Conservation (phyloP, 37 sponge, comb jelly and placozoan species). For the Spongia lamella region DNA sequence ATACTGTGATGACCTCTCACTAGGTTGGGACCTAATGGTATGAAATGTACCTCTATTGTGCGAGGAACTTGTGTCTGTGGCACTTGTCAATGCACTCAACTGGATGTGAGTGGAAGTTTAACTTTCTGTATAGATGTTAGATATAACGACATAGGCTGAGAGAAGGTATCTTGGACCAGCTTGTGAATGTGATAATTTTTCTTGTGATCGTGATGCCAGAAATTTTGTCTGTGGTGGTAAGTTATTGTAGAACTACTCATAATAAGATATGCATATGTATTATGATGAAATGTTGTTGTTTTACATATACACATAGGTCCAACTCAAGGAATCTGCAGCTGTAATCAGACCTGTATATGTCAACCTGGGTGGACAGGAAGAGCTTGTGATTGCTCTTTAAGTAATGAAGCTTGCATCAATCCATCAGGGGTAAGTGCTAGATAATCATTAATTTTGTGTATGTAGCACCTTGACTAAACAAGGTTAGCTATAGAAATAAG, state of each 20-base stretch:
- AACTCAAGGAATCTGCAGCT: conserved; percentile 15
- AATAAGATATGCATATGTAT: conserved; percentile 1
- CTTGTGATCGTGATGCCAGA: conserved; percentile 25
- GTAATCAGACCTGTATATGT: conserved; percentile 21
- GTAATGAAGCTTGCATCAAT: too few species aligned
- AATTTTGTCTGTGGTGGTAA: conserved; percentile 25
- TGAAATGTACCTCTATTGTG: conserved; percentile 33
- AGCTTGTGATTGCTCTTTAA: too few species aligned
- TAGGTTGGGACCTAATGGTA: conserved; percentile 23
- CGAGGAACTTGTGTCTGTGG: conserved; percentile 69
- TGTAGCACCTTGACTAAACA: too few species aligned
- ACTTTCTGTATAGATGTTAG: neutral
- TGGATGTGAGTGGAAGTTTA: neutral
- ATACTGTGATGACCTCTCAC: neutral
- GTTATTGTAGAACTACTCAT: neutral
- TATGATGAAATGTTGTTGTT: conserved; percentile 31
- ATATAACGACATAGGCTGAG: neutral
- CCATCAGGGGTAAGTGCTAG: too few species aligned
- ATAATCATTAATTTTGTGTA: too few species aligned
- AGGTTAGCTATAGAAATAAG: too few species aligned
- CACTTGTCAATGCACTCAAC: conserved; percentile 30
- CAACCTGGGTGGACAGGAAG: too few species aligned
- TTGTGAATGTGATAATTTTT: conserved; percentile 64
- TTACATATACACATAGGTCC: conserved; percentile 22
- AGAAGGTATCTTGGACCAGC: conserved; percentile 45